phyloP scores from a whole-genome alignment of 2,797 vertebrate species.

The Chrosomus eos region DNA sequence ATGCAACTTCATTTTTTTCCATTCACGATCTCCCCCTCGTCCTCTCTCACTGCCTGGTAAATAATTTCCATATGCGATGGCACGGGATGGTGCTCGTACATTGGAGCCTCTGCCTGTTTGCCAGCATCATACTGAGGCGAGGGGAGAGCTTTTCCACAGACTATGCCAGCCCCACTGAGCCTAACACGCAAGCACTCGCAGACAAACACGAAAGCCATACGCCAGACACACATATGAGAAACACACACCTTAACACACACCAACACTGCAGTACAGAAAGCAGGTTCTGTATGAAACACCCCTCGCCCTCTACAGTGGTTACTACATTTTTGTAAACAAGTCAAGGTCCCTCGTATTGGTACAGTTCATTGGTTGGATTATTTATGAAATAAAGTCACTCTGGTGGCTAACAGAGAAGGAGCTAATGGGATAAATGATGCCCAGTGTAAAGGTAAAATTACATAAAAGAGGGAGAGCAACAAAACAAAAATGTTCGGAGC shows the following conservation, averaged over 20 bases:
- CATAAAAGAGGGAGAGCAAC: constrained; percentile 55
- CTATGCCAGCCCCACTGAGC: constrained; percentile 61
- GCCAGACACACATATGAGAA: constrained; percentile 22
- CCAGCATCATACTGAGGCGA: constrained; percentile 62
- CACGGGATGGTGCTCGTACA: constrained; percentile 63
- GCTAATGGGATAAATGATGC: constrained; percentile 61
- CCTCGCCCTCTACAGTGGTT: constrained; percentile 32
- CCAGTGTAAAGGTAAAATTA: constrained; percentile 60
- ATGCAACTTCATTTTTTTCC: constrained; percentile 30
- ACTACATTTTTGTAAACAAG: constrained; percentile 45
- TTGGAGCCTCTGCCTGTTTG: constrained; percentile 57
- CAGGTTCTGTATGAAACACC: constrained; percentile 51
- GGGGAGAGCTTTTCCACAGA: constrained; percentile 66
- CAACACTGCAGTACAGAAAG: constrained; percentile 39
- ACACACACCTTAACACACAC: constrained; percentile 31
- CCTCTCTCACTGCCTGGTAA: constrained; percentile 52
- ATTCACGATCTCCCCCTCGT: constrained; percentile 29
- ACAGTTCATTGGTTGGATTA: constrained; percentile 44
- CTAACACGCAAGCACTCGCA: constrained; percentile 47
- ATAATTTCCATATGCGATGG: constrained; percentile 73
- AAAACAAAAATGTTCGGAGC: constrained; percentile 26
- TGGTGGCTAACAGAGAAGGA: constrained; percentile 58
- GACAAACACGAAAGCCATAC: constrained; percentile 34
- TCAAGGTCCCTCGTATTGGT: constrained; percentile 23
- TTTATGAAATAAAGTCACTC: constrained; percentile 51